phyloP scores from a whole-genome alignment of 2,113 vertebrate species.

The Gadus macrocephalus region DNA sequence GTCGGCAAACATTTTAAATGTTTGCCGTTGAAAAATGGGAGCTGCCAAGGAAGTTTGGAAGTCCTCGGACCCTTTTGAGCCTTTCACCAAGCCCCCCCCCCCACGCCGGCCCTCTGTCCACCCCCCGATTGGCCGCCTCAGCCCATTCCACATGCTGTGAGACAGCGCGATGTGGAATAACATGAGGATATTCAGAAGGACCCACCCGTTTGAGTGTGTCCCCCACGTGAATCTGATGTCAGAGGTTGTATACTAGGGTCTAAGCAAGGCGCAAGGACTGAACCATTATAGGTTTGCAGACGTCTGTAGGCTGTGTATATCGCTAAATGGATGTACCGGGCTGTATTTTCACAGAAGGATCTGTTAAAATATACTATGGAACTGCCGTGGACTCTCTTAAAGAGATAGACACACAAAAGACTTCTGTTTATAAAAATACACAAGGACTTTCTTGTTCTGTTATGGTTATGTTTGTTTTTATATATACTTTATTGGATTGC shows the following conservation, averaged over 20 bases:
- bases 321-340: conserved; percentile 25
- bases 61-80: conserved; percentile 4
- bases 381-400: conserved; percentile 51
- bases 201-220: conserved; percentile 6
- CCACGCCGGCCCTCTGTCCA: background rate
- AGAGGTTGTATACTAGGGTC: conserved; percentile 14
- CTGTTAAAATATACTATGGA: conserved; percentile 32
- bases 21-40: conserved; percentile 18
- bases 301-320: conserved; percentile 18
- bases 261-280: conserved; percentile 4
- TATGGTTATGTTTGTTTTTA: conserved; percentile 68
- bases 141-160: no score
- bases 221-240: conserved; percentile 32
- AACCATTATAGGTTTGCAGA: conserved; percentile 10
- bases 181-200: no score
- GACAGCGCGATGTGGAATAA: no score
- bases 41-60: conserved; percentile 10
- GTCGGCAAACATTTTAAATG: conserved; percentile 11
- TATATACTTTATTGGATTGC: conserved; percentile 88
- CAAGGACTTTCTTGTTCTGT: conserved; percentile 41
- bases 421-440: conserved; percentile 50
- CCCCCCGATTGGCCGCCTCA: conserved; percentile 13
- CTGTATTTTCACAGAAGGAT: conserved; percentile 27
- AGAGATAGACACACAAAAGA: conserved; percentile 61
- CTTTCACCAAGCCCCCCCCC: conserved; percentile 25